Base-by-base conservation (phyloP, 2,888 invertebrate species). In the Erebia aethiops region DNA sequence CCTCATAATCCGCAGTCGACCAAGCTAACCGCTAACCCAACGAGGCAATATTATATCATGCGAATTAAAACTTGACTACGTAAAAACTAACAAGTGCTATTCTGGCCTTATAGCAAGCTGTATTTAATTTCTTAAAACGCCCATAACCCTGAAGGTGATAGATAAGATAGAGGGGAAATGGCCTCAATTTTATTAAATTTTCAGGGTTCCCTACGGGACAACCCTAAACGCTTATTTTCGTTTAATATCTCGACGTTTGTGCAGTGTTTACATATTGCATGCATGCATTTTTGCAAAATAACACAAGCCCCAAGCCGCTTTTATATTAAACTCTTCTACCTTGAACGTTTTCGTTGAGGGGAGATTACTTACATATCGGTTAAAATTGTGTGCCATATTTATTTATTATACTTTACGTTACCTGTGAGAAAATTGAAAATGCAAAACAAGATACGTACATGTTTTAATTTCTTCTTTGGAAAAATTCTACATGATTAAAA, bases 251-350 rank as follows among this genome's bases (percentile, higher is more conserved):
- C 57, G 4, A 62, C 67, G 46, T 67, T 67, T 67, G 65, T 65
- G 65, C 49, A 18, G 57, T 46, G 41, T 58, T 67, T 57, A 49
- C 57, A 67, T 67, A 26, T 13, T 26, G 58, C 68, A 64, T 71
- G 68, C 68, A 71, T 71, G 68, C 49, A 57, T 56, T 71, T 68
- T 46, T 68, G 71, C 64, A n/a, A n/a, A 68, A 64, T 68, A 68
- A 64, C 68, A 60, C 64, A 9, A 49, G 66, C 65, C 67, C 41
- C 26, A 64, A 68, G 57, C 66, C 41, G 71, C 71, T 68, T 71
- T 71, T 58, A 71, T 68, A 71, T 68, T 67, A 67, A 67, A 57
- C 57, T 67, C 56, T 57, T 54, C 49, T 60, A 56, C 63, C 70
- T 64, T 64, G 58, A 68, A 64, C 64, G 68, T 68, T 64, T 68